These are phyloP conservation scores for Lepidochrysops patricia DNA, from an alignment of 2,888 invertebrate genomes.

Conservation along the genomic window DNA sequence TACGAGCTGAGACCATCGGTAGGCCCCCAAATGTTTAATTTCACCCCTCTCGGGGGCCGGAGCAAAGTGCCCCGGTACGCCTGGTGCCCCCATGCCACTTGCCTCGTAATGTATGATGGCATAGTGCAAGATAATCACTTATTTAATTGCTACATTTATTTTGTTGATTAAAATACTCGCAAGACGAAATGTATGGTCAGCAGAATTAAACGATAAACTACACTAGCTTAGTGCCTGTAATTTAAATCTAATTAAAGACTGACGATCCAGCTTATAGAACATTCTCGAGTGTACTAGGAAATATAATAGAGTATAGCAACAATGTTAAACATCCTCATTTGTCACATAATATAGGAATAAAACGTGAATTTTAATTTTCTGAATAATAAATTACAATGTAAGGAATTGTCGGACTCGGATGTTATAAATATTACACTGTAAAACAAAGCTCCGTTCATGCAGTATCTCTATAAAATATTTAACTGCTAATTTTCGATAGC, in stretches of 20 bases:
- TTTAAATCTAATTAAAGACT: background rate
- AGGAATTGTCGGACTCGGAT: background rate
- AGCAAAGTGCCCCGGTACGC: constrained; percentile 25
- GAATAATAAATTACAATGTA: background rate
- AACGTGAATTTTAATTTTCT: background rate
- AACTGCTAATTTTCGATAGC: no score
- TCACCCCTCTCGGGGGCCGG: constrained; percentile 42
- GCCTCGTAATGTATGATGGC: constrained; percentile 60
- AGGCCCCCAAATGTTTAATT: constrained; percentile 69
- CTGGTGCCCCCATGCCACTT: constrained; percentile 38
- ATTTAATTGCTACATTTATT: constrained; percentile 71
- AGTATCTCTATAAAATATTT: no score
- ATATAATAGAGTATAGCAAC: no score
- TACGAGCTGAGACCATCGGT: constrained; percentile 57
- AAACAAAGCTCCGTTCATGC: no score
- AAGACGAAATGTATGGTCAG: constrained; percentile 24
- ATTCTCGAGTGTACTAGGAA: background rate
- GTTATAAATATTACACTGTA: background rate
- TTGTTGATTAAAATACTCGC: constrained; percentile 69
- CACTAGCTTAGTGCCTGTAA: background rate
- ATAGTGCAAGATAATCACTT: constrained; percentile 70
- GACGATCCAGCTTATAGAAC: background rate
- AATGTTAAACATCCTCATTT: no score
- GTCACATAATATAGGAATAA: no score
- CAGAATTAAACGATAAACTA: constrained; percentile 5